Percentiles rank a stretch among this genome's conserved stretches.
Evolutionary conservation across 1,140 invertebrate species (phyloP).

Genomic region (Habropoda laboriosa): DNA sequence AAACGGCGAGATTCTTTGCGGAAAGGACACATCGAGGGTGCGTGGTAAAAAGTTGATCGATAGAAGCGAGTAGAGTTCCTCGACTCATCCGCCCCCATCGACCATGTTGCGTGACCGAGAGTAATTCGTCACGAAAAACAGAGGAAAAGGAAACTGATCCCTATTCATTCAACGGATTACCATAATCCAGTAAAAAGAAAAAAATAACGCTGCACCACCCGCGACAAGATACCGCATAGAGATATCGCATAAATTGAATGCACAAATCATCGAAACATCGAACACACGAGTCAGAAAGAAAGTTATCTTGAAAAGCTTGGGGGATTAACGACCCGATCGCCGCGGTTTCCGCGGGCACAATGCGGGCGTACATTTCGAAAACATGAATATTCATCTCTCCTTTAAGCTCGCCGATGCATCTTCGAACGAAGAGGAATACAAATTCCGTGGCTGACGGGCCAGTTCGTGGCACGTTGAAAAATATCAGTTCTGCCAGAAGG

Average conservation of each 20-base stretch:
- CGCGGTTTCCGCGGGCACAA: background rate
- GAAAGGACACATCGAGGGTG: constrained; percentile 13
- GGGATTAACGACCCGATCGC: constrained; percentile 22
- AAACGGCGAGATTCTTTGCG: constrained; percentile 11
- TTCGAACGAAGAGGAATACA: background rate
- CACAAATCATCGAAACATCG: background rate
- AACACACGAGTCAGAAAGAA: background rate
- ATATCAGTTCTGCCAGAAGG: constrained; percentile 41
- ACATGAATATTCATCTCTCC: constrained; percentile 38
- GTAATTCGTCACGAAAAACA: background rate
- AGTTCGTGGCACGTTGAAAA: constrained; percentile 17
- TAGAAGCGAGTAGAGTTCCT: constrained; percentile 19
- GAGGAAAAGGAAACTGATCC: background rate
- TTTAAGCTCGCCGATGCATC: constrained; percentile 3
- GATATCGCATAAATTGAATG: background rate
- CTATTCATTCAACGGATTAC: too few relatives aligned
- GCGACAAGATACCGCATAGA: background rate
- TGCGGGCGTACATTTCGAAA: background rate
- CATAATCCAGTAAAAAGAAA: too few relatives aligned
- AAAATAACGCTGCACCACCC: too few relatives aligned
- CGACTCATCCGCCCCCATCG: constrained; percentile 27
- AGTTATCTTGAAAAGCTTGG: background rate
- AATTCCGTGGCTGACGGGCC: background rate
- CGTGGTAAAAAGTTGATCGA: constrained; percentile 42
- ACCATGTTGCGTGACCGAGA: background rate